phyloP scores from a whole-genome alignment of 2,113 vertebrate genomes.

The Bos taurus region DNA sequence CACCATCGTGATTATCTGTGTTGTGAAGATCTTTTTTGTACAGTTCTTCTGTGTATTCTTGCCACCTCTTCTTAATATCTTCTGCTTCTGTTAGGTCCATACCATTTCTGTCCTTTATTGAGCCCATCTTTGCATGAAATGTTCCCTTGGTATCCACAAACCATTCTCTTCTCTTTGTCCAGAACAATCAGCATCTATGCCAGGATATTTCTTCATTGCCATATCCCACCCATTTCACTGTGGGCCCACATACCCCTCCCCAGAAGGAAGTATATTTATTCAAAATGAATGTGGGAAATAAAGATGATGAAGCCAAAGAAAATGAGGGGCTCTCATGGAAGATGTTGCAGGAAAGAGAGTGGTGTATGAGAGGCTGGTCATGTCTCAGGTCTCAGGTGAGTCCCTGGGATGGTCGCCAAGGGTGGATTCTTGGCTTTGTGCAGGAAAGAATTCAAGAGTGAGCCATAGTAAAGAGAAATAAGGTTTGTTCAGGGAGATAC shows the following conservation, averaged over 20 bases:
- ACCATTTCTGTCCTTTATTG: too few relatives aligned
- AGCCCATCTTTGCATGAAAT: too few relatives aligned
- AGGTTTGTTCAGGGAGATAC: not conserved
- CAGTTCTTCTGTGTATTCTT: too few relatives aligned
- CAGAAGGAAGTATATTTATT: not conserved
- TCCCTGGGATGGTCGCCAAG: not conserved
- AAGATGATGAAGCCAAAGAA: not conserved
- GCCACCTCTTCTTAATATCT: too few relatives aligned
- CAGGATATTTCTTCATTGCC: not conserved
- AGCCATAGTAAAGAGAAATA: not conserved
- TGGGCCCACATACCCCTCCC: not conserved
- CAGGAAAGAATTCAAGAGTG: not conserved
- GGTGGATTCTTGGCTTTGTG: not conserved
- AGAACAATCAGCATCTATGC: not conserved
- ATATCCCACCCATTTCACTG: not conserved
- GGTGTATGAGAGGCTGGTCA: not conserved
- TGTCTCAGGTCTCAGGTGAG: not conserved
- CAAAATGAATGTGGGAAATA: constrained; percentile 9
- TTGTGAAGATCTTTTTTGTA: too few relatives aligned
- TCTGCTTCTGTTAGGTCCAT: too few relatives aligned
- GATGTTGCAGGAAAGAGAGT: not conserved
- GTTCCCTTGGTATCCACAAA: not conserved
- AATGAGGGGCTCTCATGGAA: not conserved
- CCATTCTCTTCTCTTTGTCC: not conserved
- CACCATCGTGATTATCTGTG: too few relatives aligned